These are phyloP conservation scores for Microtus oregoni DNA, from an alignment of 2,113 vertebrate genomes.

Conservation along the genomic window DNA sequence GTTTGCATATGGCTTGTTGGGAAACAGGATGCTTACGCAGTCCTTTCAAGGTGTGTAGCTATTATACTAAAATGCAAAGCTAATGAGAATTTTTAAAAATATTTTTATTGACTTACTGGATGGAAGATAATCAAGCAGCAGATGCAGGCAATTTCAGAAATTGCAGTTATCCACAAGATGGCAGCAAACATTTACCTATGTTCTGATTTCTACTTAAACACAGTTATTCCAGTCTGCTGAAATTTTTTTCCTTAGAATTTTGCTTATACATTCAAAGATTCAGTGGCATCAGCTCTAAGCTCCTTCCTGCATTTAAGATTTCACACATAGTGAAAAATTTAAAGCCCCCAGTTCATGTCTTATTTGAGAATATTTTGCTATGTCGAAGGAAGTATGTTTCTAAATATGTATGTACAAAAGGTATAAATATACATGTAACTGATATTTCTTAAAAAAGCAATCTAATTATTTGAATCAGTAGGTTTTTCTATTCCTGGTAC, in stretches of 20 bases:
- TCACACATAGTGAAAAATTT: neutral
- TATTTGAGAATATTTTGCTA: conserved; percentile 36
- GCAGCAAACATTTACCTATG: conserved; percentile 76
- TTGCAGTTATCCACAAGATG: conserved; percentile 78
- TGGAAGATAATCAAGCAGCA: neutral
- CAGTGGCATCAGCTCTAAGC: neutral
- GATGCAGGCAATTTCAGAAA: conserved; percentile 44
- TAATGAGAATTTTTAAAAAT: neutral
- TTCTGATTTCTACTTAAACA: conserved; percentile 12
- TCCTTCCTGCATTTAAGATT: conserved; percentile 30
- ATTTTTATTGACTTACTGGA: conserved; percentile 27
- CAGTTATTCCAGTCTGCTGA: conserved; percentile 24
- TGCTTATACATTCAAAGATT: conserved; percentile 62
- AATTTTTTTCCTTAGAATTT: conserved; percentile 45
- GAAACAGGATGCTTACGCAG: neutral
- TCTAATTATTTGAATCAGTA: neutral
- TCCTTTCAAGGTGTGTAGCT: conserved; percentile 42
- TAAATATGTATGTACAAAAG: neutral
- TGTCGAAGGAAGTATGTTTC: conserved; percentile 33
- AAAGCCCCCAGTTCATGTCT: neutral
- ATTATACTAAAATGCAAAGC: neutral
- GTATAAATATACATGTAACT: neutral
- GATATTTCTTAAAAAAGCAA: neutral
- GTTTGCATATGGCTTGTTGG: neutral
- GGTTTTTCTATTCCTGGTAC: neutral